These are phyloP conservation scores for Madoqua kirkii DNA, from an alignment of 2,113 vertebrate species.

Conservation along the genomic window DNA sequence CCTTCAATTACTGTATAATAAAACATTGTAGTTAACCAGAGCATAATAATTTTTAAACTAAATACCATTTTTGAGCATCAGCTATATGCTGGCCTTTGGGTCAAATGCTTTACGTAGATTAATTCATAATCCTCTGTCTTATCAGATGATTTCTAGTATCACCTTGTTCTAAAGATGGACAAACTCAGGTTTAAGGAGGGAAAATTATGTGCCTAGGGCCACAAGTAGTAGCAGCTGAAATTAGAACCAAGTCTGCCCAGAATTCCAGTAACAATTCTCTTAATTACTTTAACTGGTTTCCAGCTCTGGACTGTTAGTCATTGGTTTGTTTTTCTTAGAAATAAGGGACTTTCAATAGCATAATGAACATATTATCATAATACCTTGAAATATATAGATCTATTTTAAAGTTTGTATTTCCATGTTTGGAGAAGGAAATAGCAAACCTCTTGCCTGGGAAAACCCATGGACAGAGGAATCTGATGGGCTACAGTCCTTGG, in stretches of 20 bases:
- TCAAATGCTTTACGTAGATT: neutral
- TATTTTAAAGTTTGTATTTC: constrained; percentile 6
- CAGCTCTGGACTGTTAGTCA: neutral
- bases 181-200: neutral
- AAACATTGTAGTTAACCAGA: neutral
- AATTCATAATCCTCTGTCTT: neutral
- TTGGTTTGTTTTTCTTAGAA: constrained; percentile 35
- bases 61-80: neutral
- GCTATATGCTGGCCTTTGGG: neutral
- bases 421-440: neutral
- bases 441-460: neutral
- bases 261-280: neutral
- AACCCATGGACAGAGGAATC: neutral
- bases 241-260: neutral
- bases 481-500: neutral
- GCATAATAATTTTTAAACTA: neutral
- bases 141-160: neutral
- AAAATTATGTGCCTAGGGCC: neutral
- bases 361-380: neutral
- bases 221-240: neutral
- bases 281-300: neutral
- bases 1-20: neutral
- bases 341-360: neutral
- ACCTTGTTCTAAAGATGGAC: neutral
- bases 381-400: neutral